Conservation (phyloP, 2,888 invertebrate genomes). For the Drosophila kanekoi region DNA sequence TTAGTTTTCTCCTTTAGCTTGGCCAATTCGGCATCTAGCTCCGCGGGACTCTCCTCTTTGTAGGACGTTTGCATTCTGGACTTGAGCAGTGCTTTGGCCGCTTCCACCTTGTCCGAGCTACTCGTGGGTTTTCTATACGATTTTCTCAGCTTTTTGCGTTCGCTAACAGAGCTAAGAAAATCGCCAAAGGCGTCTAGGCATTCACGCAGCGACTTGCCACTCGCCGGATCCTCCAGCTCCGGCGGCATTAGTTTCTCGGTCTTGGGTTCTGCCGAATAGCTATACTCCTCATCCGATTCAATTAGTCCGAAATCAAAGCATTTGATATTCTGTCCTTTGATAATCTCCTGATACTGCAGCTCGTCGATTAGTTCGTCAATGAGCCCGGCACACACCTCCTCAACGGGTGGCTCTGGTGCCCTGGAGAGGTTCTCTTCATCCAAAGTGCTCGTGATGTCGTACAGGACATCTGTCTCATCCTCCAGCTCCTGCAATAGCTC, state of each 20-base stretch:
- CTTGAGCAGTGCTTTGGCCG: constrained; percentile 59
- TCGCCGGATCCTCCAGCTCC: constrained; percentile 49
- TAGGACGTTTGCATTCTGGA: constrained; percentile 48
- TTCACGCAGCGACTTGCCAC: constrained; percentile 65
- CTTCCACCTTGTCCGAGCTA: constrained; percentile 50
- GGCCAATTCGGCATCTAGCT: constrained; percentile 62
- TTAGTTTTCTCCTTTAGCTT: constrained; percentile 54
- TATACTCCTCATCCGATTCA: constrained; percentile 72
- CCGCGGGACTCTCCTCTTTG: constrained; percentile 55
- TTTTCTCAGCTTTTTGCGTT: constrained; percentile 18
- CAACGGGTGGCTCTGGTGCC: constrained; percentile 28
- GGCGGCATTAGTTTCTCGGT: constrained; percentile 33
- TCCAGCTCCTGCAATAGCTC: constrained; percentile 70
- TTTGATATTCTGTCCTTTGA: constrained; percentile 35
- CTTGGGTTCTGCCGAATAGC: constrained; percentile 48
- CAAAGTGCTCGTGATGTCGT: constrained; percentile 38
- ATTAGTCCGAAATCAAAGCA: constrained; percentile 62
- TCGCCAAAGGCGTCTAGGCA: constrained; percentile 58
- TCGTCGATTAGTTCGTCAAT: constrained; percentile 61
- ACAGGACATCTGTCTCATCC: constrained; percentile 54
- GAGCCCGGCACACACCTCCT: constrained; percentile 46
- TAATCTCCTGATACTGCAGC: constrained; percentile 32
- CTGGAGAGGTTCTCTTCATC: constrained; percentile 25
- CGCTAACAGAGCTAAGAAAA: constrained; percentile 39
- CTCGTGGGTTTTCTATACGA: constrained; percentile 18